Conservation (phyloP, 2,888 invertebrate species). For the Scelioninae gen. 2 region DNA sequence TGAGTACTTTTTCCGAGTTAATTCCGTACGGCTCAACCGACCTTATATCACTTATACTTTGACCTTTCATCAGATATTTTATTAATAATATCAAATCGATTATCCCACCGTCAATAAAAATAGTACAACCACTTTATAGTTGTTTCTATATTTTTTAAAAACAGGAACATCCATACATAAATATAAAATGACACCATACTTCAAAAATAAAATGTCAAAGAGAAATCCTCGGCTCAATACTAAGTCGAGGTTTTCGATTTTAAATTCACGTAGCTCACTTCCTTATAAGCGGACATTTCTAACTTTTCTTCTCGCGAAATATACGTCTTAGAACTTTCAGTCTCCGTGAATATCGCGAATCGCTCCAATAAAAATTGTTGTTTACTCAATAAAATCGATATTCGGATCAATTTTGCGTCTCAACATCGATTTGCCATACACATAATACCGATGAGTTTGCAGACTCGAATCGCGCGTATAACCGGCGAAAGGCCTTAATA, state of each 20-base stretch:
- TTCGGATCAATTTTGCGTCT: conserved; percentile 16
- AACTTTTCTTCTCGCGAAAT: conserved; percentile 25
- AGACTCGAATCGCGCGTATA: background rate
- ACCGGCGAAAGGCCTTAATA: background rate
- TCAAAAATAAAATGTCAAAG: conserved; percentile 12
- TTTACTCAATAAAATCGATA: conserved; percentile 35
- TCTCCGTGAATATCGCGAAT: conserved; percentile 16
- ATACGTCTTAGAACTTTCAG: conserved; percentile 34
- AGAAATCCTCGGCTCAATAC: background rate
- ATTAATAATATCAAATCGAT: no score
- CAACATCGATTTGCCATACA: conserved; percentile 2
- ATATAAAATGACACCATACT: background rate
- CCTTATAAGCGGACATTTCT: conserved; percentile 33
- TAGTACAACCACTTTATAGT: no score
- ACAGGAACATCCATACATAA: conserved; percentile 4
- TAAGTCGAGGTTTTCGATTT: conserved; percentile 25
- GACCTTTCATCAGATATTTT: no score
- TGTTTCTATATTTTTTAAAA: no score
- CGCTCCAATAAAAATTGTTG: conserved; percentile 21
- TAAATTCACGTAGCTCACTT: conserved; percentile 29
- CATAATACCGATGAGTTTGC: conserved; percentile 1
- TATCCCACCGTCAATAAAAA: no score
- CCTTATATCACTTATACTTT: no score
- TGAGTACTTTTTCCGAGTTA: no score
- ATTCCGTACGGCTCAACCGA: no score